Conservation (phyloP, 1,140 invertebrate species). For the Drosophila triauraria region DNA sequence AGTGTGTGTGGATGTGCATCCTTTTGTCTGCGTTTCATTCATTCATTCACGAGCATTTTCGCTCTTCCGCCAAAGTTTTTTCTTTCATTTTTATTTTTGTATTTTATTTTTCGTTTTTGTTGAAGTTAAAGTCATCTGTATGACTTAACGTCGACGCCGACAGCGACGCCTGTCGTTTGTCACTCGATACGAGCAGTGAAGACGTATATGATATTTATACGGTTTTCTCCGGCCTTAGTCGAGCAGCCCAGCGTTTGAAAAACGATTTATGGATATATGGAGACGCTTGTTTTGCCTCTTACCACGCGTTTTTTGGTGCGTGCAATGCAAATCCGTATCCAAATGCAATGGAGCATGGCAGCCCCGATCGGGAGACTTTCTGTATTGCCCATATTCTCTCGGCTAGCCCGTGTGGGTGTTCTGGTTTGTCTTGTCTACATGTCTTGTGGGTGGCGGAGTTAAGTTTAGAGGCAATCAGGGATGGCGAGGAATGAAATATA, state of each 20-base stretch:
- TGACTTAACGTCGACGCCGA: conserved; percentile 52
- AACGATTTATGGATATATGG: conserved; percentile 56
- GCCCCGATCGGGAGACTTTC: conserved; percentile 21
- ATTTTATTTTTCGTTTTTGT: neutral
- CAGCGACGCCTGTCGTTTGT: conserved; percentile 69
- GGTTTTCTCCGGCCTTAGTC: conserved; percentile 27
- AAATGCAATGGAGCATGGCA: conserved; percentile 67
- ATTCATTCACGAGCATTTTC: conserved; percentile 68
- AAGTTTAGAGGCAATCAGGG: conserved; percentile 1
- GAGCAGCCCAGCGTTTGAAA: conserved; percentile 59
- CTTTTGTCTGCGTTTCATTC: conserved; percentile 56
- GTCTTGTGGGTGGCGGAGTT: conserved; percentile 25
- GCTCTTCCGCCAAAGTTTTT: conserved; percentile 36
- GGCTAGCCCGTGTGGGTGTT: conserved; percentile 33
- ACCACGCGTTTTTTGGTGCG: conserved; percentile 77
- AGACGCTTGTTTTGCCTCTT: conserved; percentile 10
- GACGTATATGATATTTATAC: conserved; percentile 65
- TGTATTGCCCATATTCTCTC: conserved; percentile 28
- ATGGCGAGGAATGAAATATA: neutral
- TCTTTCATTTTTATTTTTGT: neutral
- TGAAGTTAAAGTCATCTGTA: conserved; percentile 60
- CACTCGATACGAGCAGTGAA: conserved; percentile 69
- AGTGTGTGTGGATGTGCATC: conserved; percentile 34
- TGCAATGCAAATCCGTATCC: conserved; percentile 76
- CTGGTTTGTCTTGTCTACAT: conserved; percentile 24